A percentile compares a stretch with the other conserved stretches of the same genome.
These are phyloP conservation scores for Caenorhabditis inopinata DNA, from an alignment of 1,140 invertebrate species.

Conservation along the genomic window DNA sequence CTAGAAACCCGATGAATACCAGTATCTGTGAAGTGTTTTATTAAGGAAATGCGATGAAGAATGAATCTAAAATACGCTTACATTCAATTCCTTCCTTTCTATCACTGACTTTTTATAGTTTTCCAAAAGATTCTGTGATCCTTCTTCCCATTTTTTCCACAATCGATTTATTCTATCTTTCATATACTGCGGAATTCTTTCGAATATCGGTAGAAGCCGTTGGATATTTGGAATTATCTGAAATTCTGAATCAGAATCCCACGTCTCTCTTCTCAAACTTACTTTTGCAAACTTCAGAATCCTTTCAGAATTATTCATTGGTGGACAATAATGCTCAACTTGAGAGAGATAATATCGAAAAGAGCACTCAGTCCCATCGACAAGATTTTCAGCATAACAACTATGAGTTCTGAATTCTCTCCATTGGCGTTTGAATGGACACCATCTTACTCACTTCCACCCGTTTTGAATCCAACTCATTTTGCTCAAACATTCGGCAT, in stretches of 20 bases:
- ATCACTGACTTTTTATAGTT: conserved; percentile 52
- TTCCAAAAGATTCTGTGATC: conserved; percentile 57
- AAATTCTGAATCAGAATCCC: background rate
- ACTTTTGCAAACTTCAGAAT: conserved; percentile 7
- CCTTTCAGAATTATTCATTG: background rate
- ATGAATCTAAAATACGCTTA: background rate
- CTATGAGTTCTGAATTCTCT: conserved; percentile 55
- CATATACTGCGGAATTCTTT: conserved; percentile 67
- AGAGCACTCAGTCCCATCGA: conserved; percentile 68
- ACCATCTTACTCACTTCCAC: conserved; percentile 59
- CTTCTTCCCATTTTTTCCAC: conserved; percentile 66
- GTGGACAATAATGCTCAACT: conserved; percentile 59
- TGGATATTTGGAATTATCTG: conserved; percentile 43
- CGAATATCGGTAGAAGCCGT: conserved; percentile 64
- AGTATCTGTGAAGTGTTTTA: conserved; percentile 64
- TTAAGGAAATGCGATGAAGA: background rate
- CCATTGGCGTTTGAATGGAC: background rate
- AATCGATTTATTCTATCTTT: conserved; percentile 66
- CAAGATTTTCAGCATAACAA: conserved; percentile 67
- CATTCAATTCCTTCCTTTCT: conserved; percentile 56
- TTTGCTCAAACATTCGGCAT: conserved; percentile 47
- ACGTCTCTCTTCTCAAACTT: background rate
- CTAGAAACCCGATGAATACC: conserved; percentile 68
- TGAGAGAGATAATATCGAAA: conserved; percentile 68
- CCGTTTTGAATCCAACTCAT: conserved; percentile 67